These are phyloP conservation scores for Picus viridis DNA, from an alignment of 2,797 vertebrate species.

Conservation along the genomic window DNA sequence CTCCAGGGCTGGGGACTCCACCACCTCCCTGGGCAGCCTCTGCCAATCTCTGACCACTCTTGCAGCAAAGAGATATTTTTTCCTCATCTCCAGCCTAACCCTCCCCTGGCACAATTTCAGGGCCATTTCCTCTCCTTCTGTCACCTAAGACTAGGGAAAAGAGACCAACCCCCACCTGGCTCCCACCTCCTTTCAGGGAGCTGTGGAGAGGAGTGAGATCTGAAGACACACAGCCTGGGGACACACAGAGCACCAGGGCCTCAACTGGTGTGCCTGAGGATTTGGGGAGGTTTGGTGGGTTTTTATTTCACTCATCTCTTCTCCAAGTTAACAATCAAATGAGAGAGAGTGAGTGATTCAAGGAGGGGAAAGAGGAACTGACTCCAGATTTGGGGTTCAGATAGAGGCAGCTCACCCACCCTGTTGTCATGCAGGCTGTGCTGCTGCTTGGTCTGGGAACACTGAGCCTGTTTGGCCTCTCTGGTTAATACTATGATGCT, in stretches of 20 bases:
- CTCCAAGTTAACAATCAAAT: neutral
- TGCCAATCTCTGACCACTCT: too few species aligned
- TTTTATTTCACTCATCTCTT: neutral
- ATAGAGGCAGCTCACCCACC: neutral
- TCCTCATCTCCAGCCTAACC: too few species aligned
- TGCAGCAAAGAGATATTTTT: too few species aligned
- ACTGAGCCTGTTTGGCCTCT: neutral
- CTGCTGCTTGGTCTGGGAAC: neutral
- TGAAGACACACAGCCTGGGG: neutral
- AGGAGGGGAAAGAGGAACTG: neutral
- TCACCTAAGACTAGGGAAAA: too few species aligned
- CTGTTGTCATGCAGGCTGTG: neutral
- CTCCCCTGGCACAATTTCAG: too few species aligned
- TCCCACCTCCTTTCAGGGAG: too few species aligned
- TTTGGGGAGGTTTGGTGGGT: neutral
- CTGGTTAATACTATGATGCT: neutral
- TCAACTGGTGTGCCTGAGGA: neutral
- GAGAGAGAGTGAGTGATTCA: neutral
- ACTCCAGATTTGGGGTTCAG: slow-evolving; percentile 11
- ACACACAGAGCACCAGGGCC: neutral
- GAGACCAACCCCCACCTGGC: too few species aligned
- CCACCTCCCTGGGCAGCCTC: too few species aligned
- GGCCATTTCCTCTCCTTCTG: too few species aligned
- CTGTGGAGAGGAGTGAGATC: too few species aligned
- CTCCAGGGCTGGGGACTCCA: too few species aligned